phyloP scores from a whole-genome alignment of 2,888 invertebrate species.

The Selenia dentaria region DNA sequence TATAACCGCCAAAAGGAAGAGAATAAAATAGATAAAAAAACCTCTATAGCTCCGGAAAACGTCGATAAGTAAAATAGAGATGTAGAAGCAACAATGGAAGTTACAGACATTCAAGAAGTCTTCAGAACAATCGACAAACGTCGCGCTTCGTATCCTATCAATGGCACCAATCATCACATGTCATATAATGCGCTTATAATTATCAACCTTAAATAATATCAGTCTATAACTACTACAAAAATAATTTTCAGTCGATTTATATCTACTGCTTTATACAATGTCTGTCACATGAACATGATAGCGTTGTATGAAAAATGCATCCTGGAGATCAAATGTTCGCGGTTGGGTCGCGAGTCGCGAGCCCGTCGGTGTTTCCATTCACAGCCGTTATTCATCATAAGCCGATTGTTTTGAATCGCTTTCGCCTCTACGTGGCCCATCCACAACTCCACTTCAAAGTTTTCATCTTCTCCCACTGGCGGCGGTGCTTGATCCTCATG shows the following conservation, averaged over 20 bases:
- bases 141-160: constrained; percentile 79
- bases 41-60: constrained; percentile 12
- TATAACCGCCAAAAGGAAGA: not conserved
- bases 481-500: constrained; percentile 93
- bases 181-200: constrained; percentile 78
- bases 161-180: constrained; percentile 84
- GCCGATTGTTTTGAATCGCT: constrained; percentile 31
- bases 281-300: constrained; percentile 55
- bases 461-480: constrained; percentile 94
- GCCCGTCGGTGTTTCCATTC: constrained; percentile 50
- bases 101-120: constrained; percentile 66
- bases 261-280: constrained; percentile 70
- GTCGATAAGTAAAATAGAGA: constrained; percentile 27
- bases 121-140: constrained; percentile 61
- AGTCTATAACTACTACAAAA: constrained; percentile 84
- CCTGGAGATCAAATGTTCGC: constrained; percentile 67
- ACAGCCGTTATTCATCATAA: constrained; percentile 55
- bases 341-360: constrained; percentile 50
- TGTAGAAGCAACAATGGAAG: constrained; percentile 75
- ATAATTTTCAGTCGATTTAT: constrained; percentile 83
- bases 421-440: constrained; percentile 60
- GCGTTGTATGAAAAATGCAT: constrained; percentile 62
- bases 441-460: constrained; percentile 89
- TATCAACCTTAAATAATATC: constrained; percentile 75
- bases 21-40: not conserved